Evolutionary conservation across 2,888 invertebrate species (phyloP), one percentile per base, ranked within the genome.

Genomic region (Dexiosoma caninum): DNA sequence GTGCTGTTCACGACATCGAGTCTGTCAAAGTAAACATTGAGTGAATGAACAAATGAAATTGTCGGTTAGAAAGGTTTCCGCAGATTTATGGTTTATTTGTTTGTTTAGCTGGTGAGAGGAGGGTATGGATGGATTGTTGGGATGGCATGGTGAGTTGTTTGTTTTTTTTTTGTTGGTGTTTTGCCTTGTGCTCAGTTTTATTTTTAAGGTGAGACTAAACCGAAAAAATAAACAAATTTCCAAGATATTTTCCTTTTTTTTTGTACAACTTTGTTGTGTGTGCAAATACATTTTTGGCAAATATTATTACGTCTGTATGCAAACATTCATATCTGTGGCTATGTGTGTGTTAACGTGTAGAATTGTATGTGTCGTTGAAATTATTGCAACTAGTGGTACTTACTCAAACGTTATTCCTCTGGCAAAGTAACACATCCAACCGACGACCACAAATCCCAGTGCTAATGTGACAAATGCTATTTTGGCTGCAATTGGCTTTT

Each of bases 331-430:
- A n/a, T n/a, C n/a, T n/a, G n/a, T n/a, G n/a, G n/a, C n/a, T 21
- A 10, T 7, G 12, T 35, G 2, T 4, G 1, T 51, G 51, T 27
- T 53, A 30, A 40, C 19, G 21, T 30, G 16, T 53, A n/a, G 4
- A 35, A 6, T 30, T 30, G 42, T 53, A 62, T 30, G 42, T 53
- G 55, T 40, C 19, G 51, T 59, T 44, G 57, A 9, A n/a, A 16
- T 46, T n/a, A n/a, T 37, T 64, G 49, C 27, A 72, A 35, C 32
- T 19, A 6, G 44, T 55, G 9, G 19, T 66, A 85, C 88, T 86
- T 85, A 88, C 88, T 87, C 84, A 83, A 87, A 88, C n/a, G 85
- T 86, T 64, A 86, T 85, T 49, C 85, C 85, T 75, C 84, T 85
- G 44, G 78, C 75, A 81, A 85, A 86, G 79, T 87, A 85, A 59